Evolutionary conservation across 1,140 invertebrate genomes (phyloP).

Genomic region (Eciton burchellii): DNA sequence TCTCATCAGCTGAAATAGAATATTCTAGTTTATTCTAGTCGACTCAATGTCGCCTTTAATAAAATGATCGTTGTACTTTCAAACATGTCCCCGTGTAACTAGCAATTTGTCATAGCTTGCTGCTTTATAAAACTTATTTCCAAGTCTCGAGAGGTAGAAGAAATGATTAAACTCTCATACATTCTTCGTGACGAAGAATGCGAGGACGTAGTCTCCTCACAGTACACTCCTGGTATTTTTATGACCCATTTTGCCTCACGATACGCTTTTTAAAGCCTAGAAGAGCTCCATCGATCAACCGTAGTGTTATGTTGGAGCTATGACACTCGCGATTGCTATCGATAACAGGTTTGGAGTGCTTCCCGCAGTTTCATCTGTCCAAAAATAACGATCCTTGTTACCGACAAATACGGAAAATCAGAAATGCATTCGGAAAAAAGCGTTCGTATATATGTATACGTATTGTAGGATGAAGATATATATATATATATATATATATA

Average conservation of each 20-base stretch:
- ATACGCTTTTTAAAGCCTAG: background rate
- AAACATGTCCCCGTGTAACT: background rate
- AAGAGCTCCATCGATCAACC: slow-evolving; percentile 32
- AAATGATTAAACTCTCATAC: background rate
- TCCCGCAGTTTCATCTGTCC: slow-evolving; percentile 5
- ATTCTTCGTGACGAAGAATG: slow-evolving; percentile 15
- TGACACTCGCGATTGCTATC: slow-evolving; percentile 19
- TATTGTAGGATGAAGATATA: too few species aligned
- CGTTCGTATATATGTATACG: background rate
- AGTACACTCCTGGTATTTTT: slow-evolving; percentile 16
- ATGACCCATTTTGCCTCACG: slow-evolving; percentile 30
- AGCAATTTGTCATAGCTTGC: background rate
- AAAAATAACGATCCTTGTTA: slow-evolving; percentile 36
- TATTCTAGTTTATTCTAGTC: slow-evolving; percentile 43
- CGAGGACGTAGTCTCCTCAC: background rate
- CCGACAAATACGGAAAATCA: background rate
- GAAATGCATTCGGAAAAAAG: background rate
- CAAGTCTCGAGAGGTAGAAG: background rate
- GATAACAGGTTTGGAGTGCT: slow-evolving; percentile 9
- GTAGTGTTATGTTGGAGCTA: background rate
- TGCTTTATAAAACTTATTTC: background rate
- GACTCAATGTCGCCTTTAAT: slow-evolving; percentile 23
- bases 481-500: too few species aligned
- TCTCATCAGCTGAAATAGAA: slow-evolving; percentile 15
- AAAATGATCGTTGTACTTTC: background rate